These are phyloP conservation scores for Ptychochromis oligacanthus DNA, from an alignment of 2,113 vertebrate species.

Conservation along the genomic window DNA sequence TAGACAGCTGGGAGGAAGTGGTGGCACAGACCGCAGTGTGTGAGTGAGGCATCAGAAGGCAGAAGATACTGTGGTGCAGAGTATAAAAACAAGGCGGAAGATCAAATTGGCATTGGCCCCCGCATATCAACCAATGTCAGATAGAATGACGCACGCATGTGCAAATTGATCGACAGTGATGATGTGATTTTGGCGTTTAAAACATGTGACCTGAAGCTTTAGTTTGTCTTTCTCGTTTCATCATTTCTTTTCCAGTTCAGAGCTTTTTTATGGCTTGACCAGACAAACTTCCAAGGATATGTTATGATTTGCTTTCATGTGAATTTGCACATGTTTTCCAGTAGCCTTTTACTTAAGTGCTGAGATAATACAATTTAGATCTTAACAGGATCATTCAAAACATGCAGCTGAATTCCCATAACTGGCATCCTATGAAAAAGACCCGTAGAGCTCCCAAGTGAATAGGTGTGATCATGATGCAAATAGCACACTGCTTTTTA, in stretches of 20 bases:
- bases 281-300: neutral
- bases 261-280: neutral
- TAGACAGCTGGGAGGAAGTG: conserved; percentile 72
- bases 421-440: neutral
- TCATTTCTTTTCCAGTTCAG: neutral
- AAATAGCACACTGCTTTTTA: neutral
- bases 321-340: neutral
- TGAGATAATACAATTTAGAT: neutral
- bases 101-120: neutral
- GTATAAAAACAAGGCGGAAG: conserved; percentile 36
- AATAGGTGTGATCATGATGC: neutral
- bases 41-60: conserved; percentile 38
- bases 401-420: neutral
- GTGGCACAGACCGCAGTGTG: conserved; percentile 47
- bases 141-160: neutral
- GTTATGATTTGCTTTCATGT: neutral
- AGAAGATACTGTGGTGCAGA: conserved; percentile 6
- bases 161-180: neutral
- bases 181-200: neutral
- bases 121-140: neutral
- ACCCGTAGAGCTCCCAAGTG: neutral
- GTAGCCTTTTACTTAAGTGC: neutral
- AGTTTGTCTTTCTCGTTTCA: neutral
- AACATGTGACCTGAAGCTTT: neutral
- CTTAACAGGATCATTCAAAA: neutral